These are phyloP conservation scores for Leptinotarsa texana DNA, from an alignment of 1,140 invertebrate genomes.

Conservation along the genomic window DNA sequence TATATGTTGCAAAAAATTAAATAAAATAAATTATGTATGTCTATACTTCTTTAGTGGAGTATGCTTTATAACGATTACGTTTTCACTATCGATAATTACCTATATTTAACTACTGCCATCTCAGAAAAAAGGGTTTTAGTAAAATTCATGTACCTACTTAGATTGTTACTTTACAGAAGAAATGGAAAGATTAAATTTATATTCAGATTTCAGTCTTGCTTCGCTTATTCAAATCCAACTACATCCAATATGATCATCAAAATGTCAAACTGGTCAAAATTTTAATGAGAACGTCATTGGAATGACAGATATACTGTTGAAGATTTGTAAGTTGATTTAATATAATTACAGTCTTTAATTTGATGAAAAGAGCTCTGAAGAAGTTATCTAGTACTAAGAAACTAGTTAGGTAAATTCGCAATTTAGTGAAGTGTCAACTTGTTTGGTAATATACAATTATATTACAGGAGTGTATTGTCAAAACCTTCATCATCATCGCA, in stretches of 20 bases:
- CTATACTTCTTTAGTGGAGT: no score
- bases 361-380: constrained; percentile 41
- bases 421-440: constrained; percentile 3
- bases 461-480: constrained; percentile 37
- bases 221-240: no score
- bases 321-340: constrained; percentile 20
- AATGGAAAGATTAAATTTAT: no score
- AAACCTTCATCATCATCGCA: constrained; percentile 33
- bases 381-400: constrained; percentile 32
- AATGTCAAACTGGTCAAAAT: background rate
- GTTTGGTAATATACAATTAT: constrained; percentile 12
- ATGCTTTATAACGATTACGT: no score
- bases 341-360: constrained; percentile 8
- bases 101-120: no score
- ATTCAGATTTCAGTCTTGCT: no score
- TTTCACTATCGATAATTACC: no score
- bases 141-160: no score
- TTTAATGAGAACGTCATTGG: constrained; percentile 13
- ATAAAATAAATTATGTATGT: no score
- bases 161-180: no score
- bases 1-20: no score
- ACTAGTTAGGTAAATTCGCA: constrained; percentile 37
- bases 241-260: background rate
- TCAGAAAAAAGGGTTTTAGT: no score
- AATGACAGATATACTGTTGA: constrained; percentile 17